phyloP scores from a whole-genome alignment of 1,140 invertebrate genomes.

The Conopomorpha cramerella region DNA sequence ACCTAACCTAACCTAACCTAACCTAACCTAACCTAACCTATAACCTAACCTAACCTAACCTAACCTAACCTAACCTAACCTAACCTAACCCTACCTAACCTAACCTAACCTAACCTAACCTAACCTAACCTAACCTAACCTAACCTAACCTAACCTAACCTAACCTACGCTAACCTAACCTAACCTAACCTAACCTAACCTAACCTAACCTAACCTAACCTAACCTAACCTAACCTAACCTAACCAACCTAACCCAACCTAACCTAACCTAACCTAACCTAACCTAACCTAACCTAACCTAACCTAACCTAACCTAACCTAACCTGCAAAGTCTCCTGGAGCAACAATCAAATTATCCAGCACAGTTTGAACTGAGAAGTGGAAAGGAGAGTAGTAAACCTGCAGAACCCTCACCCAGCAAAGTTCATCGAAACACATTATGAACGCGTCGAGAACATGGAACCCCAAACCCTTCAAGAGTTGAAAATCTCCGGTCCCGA shows the following conservation, averaged over 20 bases:
- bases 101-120: constrained; percentile 11
- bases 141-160: constrained; percentile 9
- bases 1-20: too few relatives aligned
- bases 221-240: constrained; percentile 7
- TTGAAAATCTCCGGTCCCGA: too few relatives aligned
- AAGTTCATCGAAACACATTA: too few relatives aligned
- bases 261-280: constrained; percentile 8
- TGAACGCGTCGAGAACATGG: too few relatives aligned
- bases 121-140: constrained; percentile 9
- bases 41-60: too few relatives aligned
- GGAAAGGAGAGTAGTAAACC: too few relatives aligned
- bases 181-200: constrained; percentile 10
- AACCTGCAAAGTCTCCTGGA: constrained; percentile 5
- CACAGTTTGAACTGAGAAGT: not conserved
- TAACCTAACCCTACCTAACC: constrained; percentile 14
- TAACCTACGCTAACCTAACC: constrained; percentile 8
- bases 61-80: constrained; percentile 14
- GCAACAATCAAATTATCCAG: not conserved
- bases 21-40: too few relatives aligned
- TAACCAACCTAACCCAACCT: too few relatives aligned
- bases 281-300: constrained; percentile 13
- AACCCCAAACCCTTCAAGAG: too few relatives aligned
- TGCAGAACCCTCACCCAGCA: too few relatives aligned
- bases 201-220: constrained; percentile 11
- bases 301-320: constrained; percentile 7